Evolutionary conservation across 2,113 vertebrate genomes (phyloP).

Genomic region (Vombatus ursinus): DNA sequence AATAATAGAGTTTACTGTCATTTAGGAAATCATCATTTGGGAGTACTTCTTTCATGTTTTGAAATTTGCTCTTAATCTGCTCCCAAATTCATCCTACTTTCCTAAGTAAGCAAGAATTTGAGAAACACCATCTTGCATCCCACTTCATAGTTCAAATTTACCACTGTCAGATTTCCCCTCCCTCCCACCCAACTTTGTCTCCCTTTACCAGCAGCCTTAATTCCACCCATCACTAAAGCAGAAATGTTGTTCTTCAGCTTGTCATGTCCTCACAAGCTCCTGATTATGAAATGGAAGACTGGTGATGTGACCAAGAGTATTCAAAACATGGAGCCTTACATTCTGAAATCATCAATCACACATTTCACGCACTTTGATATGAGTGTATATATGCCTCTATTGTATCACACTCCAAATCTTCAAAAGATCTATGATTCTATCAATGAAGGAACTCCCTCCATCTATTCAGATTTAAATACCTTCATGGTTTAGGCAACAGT

Average conservation of each 20-base stretch:
- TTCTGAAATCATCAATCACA: background rate
- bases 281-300: conserved; percentile 58
- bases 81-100: conserved; percentile 41
- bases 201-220: conserved; percentile 40
- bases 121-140: conserved; percentile 4
- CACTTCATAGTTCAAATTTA: background rate
- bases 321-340: conserved; percentile 57
- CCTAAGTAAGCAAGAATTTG: conserved; percentile 46
- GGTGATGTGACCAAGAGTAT: conserved; percentile 56
- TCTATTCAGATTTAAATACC: background rate
- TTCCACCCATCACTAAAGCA: conserved; percentile 65
- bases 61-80: conserved; percentile 30
- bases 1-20: background rate
- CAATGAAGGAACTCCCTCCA: background rate
- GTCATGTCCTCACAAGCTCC: conserved; percentile 32
- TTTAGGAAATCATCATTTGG: conserved; percentile 45
- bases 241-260: conserved; percentile 63
- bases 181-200: conserved; percentile 3
- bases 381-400: background rate
- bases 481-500: background rate
- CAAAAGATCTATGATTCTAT: background rate
- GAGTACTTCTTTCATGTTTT: conserved; percentile 38
- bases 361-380: background rate
- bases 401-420: background rate
- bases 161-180: background rate